These are phyloP conservation scores for Diadophis punctatus DNA, from an alignment of 2,113 vertebrate species.

Conservation along the genomic window DNA sequence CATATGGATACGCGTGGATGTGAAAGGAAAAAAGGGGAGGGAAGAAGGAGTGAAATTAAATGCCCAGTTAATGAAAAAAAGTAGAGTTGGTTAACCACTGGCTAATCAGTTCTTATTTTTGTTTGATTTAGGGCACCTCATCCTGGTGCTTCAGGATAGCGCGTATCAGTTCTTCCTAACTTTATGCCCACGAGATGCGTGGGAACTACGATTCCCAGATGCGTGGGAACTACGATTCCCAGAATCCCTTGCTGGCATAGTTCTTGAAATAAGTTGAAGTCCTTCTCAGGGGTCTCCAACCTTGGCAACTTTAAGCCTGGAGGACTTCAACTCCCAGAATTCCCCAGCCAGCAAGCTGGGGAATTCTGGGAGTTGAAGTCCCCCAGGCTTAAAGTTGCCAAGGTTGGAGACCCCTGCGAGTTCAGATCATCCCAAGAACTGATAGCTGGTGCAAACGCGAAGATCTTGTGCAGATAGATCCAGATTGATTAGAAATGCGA, in stretches of 20 bases:
- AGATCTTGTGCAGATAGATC: background rate
- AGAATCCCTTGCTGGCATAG: background rate
- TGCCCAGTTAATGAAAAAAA: background rate
- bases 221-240: too few species aligned
- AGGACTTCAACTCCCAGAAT: too few species aligned
- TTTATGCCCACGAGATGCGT: background rate
- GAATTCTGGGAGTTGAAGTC: too few species aligned
- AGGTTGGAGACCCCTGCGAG: too few species aligned
- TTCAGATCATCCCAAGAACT: background rate
- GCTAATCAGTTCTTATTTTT: background rate
- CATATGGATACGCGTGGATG: background rate
- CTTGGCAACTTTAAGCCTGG: too few species aligned
- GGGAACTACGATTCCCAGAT: background rate
- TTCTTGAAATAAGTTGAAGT: background rate
- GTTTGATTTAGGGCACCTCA: background rate
- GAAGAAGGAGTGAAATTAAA: background rate
- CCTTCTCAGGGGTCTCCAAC: background rate
- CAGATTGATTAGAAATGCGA: background rate
- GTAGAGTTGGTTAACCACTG: background rate
- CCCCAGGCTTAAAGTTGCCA: too few species aligned
- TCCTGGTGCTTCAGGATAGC: background rate
- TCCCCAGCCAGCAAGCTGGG: too few species aligned
- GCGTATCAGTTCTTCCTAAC: background rate
- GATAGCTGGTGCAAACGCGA: background rate
- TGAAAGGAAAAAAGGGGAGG: background rate